Evolutionary conservation across 2,888 invertebrate species (phyloP).

Genomic region (Homarus gammarus): DNA sequence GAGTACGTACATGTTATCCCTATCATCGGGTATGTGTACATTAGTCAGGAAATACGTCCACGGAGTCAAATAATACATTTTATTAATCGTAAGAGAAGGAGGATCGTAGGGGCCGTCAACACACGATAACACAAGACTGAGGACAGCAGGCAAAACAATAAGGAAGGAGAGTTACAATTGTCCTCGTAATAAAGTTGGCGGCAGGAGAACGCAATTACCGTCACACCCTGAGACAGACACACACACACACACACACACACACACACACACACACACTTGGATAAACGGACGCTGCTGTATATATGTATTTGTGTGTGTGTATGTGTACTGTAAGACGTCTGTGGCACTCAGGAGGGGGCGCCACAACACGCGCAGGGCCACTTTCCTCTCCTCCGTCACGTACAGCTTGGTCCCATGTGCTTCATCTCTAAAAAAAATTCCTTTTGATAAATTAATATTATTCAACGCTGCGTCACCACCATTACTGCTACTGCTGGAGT

Average conservation of each 20-base stretch:
- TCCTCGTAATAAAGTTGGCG: slow-evolving; percentile 24
- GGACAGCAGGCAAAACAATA: not conserved
- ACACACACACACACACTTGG: not conserved
- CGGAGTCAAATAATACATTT: too few species aligned
- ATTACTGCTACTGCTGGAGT: not conserved
- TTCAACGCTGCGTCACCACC: too few species aligned
- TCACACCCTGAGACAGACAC: slow-evolving; percentile 3
- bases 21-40: too few species aligned
- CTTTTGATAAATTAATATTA: too few species aligned
- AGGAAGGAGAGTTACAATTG: slow-evolving; percentile 25
- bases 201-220: not conserved
- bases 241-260: not conserved
- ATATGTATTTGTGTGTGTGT: not conserved
- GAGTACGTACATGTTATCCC: too few species aligned
- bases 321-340: not conserved
- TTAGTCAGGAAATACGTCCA: too few species aligned
- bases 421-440: too few species aligned
- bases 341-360: too few species aligned
- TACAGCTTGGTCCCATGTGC: too few species aligned
- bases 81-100: too few species aligned
- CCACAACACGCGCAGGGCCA: too few species aligned
- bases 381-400: too few species aligned
- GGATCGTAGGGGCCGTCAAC: not conserved
- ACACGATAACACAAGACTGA: not conserved
- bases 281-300: not conserved